Percentiles rank a stretch among this genome's conserved stretches.
These are phyloP conservation scores for Drosophila yooni DNA, from an alignment of 2,888 invertebrate genomes.

Conservation along the genomic window DNA sequence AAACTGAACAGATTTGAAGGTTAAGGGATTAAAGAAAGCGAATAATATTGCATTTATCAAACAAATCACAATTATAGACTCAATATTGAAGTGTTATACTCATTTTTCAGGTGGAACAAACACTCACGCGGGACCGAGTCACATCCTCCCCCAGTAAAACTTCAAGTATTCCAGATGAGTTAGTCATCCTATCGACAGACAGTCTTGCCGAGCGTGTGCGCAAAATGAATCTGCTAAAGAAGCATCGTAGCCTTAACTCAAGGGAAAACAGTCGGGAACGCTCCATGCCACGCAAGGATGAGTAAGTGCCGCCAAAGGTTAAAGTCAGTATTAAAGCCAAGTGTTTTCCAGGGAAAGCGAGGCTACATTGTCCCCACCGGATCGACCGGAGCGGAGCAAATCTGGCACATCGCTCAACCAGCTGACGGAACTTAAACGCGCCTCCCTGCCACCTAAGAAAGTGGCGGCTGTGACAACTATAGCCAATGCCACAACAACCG, in stretches of 20 bases:
- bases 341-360: conserved; percentile 65
- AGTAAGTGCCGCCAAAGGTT: conserved; percentile 63
- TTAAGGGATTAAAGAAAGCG: not conserved
- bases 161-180: conserved; percentile 85
- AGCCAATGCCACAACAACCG: conserved; percentile 26
- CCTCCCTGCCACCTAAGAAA: conserved; percentile 79
- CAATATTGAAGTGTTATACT: not conserved
- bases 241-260: conserved; percentile 83
- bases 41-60: not conserved
- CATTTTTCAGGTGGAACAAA: conserved; percentile 82
- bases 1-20: not conserved
- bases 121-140: conserved; percentile 86
- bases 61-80: not conserved
- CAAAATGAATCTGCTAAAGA: conserved; percentile 87
- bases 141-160: conserved; percentile 86
- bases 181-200: conserved; percentile 89
- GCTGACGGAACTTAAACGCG: conserved; percentile 71
- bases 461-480: conserved; percentile 44
- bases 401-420: conserved; percentile 59
- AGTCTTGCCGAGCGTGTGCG: conserved; percentile 89
- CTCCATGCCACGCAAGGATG: conserved; percentile 83
- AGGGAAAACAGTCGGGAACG: conserved; percentile 83
- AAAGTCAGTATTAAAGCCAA: not conserved
- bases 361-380: conserved; percentile 68
- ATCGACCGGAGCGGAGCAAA: conserved; percentile 82